Evolutionary conservation across 2,797 vertebrate species (phyloP).

Genomic region (Eurystomus glaucurus): DNA sequence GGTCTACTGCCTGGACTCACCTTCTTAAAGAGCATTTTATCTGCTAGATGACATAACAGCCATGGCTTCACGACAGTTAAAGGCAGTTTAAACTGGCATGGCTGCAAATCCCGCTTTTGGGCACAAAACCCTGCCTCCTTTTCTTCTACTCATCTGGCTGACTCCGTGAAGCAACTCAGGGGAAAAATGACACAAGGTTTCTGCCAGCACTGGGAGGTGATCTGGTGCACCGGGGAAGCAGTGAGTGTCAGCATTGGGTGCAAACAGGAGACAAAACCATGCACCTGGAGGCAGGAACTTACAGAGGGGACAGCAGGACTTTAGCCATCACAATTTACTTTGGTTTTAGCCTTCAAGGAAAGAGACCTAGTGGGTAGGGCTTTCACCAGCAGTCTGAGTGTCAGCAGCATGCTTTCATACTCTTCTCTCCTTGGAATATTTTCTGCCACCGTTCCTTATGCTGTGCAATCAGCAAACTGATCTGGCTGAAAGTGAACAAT

Average conservation of each 20-base stretch:
- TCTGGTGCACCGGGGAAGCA: accelerated
- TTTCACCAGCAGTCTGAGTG: not conserved
- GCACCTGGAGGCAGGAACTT: not conserved
- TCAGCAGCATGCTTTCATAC: not conserved
- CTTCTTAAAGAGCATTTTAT: not conserved
- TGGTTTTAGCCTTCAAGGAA: not conserved
- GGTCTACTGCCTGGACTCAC: not conserved
- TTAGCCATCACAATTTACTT: not conserved
- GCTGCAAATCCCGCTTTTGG: not conserved
- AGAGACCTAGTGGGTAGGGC: not conserved
- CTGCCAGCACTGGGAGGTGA: not conserved
- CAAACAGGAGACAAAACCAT: not conserved
- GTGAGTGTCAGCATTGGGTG: accelerated
- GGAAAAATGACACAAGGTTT: not conserved
- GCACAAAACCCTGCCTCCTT: not conserved
- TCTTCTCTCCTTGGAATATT: not conserved
- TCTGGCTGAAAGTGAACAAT: constrained; percentile 8
- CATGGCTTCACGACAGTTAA: not conserved
- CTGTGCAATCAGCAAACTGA: not conserved
- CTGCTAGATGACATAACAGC: not conserved
- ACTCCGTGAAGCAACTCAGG: not conserved
- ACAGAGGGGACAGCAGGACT: not conserved
- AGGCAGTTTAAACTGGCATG: not conserved
- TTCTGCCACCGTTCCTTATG: not conserved
- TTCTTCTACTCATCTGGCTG: not conserved